Evolutionary conservation across 1,140 invertebrate species (phyloP), one percentile per base, ranked within the genome.

Genomic region (Lepidotrigona ventralis): DNA sequence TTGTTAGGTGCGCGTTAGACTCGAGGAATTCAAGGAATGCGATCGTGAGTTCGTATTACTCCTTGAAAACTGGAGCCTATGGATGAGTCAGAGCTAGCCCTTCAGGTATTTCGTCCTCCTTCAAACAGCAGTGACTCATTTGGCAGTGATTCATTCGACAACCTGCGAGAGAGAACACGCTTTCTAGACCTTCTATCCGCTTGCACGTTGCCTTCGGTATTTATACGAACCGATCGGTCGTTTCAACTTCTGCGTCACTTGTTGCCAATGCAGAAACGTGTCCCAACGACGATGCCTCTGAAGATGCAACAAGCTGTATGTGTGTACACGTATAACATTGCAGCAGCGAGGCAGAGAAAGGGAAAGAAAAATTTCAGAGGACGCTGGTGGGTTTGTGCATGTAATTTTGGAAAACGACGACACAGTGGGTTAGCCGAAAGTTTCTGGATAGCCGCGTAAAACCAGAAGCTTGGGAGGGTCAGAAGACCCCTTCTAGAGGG

Each of bases 391-490:
- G 77, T 54, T 72, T 64, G 4, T 39, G 4, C 1, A 3, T 33
- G 58, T 79, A 71, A 78, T 70, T 83, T 78, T 70, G 74, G 82
- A 79, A 79, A 64, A 69, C 69, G 82, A 79, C n/a, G n/a, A n/a
- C n/a, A n/a, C 64, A 83, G 82, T 46, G 68, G 81, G 29, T 46
- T 9, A 39, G 2, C 21, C 54, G 82, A 81, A 77, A 78, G 73
- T 80, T 78, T 81, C 68, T 71, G 68, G 74, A 87, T 76, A 60
- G 85, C 14, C 63, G 91, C 91, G 92, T 92, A 93, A 92, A 89
- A 92, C 92, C 88, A 90, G 92, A 88, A 93, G 92, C 91, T 81
- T 77, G 66, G 29, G 81, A 53, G 76, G 81, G 76, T 81, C 72
- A 63, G 86, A 60, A 56, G 51, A 23, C 33, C 33, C 33, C 33